Conservation (phyloP, 2,113 vertebrate genomes). For the Ploceus nigricollis region DNA sequence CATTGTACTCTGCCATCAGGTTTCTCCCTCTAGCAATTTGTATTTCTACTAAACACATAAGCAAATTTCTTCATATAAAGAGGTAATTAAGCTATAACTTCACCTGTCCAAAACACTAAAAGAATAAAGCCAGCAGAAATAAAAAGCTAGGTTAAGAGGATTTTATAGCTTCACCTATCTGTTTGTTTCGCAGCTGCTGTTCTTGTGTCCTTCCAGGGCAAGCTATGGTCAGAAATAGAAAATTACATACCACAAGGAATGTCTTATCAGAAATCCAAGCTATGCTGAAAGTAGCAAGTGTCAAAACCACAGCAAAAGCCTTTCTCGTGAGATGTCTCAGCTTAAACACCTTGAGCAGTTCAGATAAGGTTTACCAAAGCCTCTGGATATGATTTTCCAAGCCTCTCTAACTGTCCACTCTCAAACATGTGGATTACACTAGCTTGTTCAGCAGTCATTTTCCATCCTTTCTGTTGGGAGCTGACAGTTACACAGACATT, state of each 20-base stretch:
- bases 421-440: not conserved
- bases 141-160: not conserved
- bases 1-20: not conserved
- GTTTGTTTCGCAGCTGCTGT: not conserved
- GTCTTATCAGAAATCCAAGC: not conserved
- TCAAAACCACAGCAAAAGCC: not conserved
- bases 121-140: not conserved
- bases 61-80: not conserved
- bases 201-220: not conserved
- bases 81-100: not conserved
- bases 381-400: not conserved
- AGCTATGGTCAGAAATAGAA: not conserved
- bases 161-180: not conserved
- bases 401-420: not conserved
- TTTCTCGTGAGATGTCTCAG: not conserved
- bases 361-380: not conserved
- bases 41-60: not conserved
- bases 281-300: not conserved
- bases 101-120: not conserved
- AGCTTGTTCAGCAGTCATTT: not conserved
- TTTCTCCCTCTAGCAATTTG: not conserved
- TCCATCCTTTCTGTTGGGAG: not conserved
- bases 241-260: not conserved
- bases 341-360: not conserved
- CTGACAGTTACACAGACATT: rapidly evolving